These are phyloP conservation scores for Sympetrum striolatum DNA, from an alignment of 2,888 invertebrate genomes.

Conservation along the genomic window DNA sequence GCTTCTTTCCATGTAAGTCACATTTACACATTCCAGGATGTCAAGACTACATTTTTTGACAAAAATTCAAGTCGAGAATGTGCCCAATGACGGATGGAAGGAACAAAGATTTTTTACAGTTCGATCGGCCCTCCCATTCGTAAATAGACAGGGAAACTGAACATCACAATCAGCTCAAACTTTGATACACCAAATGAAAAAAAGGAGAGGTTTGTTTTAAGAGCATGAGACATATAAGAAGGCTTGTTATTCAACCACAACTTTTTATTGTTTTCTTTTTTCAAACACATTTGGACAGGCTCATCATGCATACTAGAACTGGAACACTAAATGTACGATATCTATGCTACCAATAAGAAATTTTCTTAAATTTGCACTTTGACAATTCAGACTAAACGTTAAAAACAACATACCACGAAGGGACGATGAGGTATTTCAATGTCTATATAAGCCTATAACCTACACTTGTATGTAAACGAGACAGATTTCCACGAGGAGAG, in stretches of 20 bases:
- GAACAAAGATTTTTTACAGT: neutral
- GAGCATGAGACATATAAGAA: slow-evolving; percentile 17
- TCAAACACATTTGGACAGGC: slow-evolving; percentile 44
- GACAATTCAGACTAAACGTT: slow-evolving; percentile 43
- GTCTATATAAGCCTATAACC: slow-evolving; percentile 39
- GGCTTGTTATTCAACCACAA: slow-evolving; percentile 40
- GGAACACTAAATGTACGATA: slow-evolving; percentile 39
- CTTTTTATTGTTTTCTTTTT: slow-evolving; percentile 43
- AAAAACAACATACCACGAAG: slow-evolving; percentile 43
- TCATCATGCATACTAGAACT: slow-evolving; percentile 43
- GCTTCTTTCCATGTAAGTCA: neutral
- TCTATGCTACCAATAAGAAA: slow-evolving; percentile 42
- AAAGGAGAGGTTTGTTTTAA: neutral
- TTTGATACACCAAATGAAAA: too few relatives aligned
- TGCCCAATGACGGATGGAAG: neutral
- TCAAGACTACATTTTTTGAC: neutral
- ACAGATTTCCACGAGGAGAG: slow-evolving; percentile 39
- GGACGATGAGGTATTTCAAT: slow-evolving; percentile 42
- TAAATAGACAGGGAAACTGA: neutral
- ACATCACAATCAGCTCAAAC: neutral
- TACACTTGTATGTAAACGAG: slow-evolving; percentile 39
- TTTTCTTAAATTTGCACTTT: slow-evolving; percentile 42
- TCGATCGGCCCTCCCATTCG: neutral
- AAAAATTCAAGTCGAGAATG: neutral
- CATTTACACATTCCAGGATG: neutral